Percentiles rank a stretch among this genome's conserved stretches.
These are phyloP conservation scores for Rhegmatorhina hoffmannsi DNA, from an alignment of 2,113 vertebrate species.

Conservation along the genomic window DNA sequence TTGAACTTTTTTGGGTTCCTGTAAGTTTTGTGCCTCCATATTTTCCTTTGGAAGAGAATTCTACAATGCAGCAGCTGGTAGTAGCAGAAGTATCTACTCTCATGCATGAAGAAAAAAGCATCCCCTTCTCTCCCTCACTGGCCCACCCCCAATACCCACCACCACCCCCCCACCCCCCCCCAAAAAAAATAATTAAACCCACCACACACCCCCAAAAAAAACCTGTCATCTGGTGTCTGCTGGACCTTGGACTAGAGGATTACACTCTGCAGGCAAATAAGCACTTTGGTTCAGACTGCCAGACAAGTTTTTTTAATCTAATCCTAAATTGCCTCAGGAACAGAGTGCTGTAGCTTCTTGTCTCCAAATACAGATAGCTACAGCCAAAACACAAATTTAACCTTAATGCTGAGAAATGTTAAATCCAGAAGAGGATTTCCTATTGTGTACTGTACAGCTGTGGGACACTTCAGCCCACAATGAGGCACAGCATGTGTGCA, in stretches of 20 bases:
- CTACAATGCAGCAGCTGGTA: not conserved
- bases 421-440: slow-evolving; percentile 30
- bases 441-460: slow-evolving; percentile 33
- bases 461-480: not conserved
- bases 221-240: not conserved
- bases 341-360: not conserved
- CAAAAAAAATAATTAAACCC: not conserved
- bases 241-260: not conserved
- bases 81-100: not conserved
- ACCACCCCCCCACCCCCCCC: no score
- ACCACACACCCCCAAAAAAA: not conserved
- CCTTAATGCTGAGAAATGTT: not conserved
- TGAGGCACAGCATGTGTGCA: not conserved
- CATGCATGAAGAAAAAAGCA: fast-evolving
- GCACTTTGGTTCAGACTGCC: not conserved
- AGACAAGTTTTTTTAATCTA: slow-evolving; percentile 31
- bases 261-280: not conserved
- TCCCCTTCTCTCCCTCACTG: not conserved
- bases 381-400: slow-evolving; percentile 31
- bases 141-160: no score
- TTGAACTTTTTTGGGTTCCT: not conserved
- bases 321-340: slow-evolving; percentile 13
- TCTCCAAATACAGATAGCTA: not conserved
- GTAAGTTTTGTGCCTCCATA: not conserved
- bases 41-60: not conserved